A percentile compares a stretch with the other conserved stretches of the same genome.
Conservation (phyloP, 2,113 vertebrate genomes). For the Oreochromis spilurus region DNA sequence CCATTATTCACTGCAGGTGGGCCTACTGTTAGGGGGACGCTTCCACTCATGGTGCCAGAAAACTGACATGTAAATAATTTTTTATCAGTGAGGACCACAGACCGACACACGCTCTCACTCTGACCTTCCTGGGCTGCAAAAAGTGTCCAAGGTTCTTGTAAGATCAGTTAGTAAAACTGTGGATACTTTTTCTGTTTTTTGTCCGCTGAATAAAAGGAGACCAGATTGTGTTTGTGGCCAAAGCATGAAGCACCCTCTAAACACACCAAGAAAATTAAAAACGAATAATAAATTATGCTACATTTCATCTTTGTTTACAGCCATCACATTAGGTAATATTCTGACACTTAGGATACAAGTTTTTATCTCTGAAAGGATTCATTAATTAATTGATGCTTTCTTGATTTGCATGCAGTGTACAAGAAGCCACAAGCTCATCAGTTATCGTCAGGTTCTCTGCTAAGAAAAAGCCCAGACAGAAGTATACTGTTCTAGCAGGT, state of each 20-base stretch:
- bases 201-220: slow-evolving; percentile 28
- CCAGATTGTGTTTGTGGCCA: slow-evolving; percentile 29
- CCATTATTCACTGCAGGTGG: slow-evolving; percentile 80
- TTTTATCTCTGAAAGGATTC: background rate
- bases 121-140: background rate
- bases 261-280: slow-evolving; percentile 40
- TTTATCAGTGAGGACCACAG: slow-evolving; percentile 5
- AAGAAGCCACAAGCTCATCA: background rate
- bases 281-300: slow-evolving; percentile 39
- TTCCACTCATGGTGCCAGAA: slow-evolving; percentile 44
- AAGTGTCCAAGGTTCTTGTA: slow-evolving; percentile 40
- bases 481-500: slow-evolving; percentile 1
- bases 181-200: slow-evolving; percentile 26
- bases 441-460: background rate
- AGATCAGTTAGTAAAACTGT: slow-evolving; percentile 27
- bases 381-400: background rate
- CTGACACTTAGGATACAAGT: background rate
- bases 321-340: background rate
- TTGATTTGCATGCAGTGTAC: background rate
- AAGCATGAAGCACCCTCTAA: slow-evolving; percentile 34
- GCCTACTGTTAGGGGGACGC: slow-evolving; percentile 54
- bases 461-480: slow-evolving; percentile 17
- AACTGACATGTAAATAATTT: slow-evolving; percentile 49
- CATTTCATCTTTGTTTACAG: slow-evolving; percentile 47
- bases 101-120: background rate